Base-by-base conservation (phyloP, 2,113 vertebrate genomes). In the Ascaphus truei region DNA sequence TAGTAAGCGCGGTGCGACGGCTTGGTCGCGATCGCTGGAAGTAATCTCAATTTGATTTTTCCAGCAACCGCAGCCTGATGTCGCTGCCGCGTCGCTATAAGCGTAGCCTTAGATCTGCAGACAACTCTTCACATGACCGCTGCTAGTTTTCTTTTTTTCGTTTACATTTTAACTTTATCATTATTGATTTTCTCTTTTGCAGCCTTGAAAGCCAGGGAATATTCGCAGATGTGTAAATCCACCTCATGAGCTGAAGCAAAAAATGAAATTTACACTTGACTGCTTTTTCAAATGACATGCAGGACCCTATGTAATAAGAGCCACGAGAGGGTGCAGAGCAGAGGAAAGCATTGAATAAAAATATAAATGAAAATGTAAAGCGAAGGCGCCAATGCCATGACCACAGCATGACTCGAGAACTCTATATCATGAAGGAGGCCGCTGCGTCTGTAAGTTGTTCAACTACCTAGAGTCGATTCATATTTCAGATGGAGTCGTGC, bases 251-350 rank as follows among this genome's bases (percentile, higher is more conserved):
- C 73, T 81, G 79, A 85, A 85, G 80, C 80, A 83, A 81, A 85
- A 85, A 83, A 86, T 83, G 79, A 81, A 85, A 84, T 82, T 83
- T 82, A 76, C 83, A 82, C 79, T 80, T 74, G 74, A 78, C 80
- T 86, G 81, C 79, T 73, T 78, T 51, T 77, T 58, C 72, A 75
- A 58, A 72, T 75, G 77, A 83, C 67, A 71, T 63, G 72, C 74
- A 72, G 78, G 74, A 80, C 76, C 69, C 68, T 77, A 75, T 75
- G 80, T 80, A 79, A 81, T 77, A 80, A 73, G 80, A 83, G 80
- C 77, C 62, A 78, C 71, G 74, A 76, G 71, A 78, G 76, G 81
- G 73, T 64, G 72, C 72, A 77, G 68, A 76, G 72, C 66, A 78
- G 69, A 78, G 80, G 79, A 77, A 76, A 74, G 75, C 59, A 69